Base-by-base conservation (phyloP, 2,113 vertebrate species). In the Ochotona curzoniae region DNA sequence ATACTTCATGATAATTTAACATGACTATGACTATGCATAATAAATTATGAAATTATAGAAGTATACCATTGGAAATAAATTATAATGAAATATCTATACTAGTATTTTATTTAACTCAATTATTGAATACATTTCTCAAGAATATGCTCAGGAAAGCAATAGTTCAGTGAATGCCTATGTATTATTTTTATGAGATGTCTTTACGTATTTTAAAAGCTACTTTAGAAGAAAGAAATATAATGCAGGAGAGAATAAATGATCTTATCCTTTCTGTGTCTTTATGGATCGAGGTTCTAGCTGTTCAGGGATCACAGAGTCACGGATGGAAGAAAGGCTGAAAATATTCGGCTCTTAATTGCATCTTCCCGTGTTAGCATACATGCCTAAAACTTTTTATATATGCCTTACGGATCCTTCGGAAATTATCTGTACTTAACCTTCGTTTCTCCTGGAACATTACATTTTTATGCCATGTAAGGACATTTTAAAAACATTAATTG, bases 1-100 rank as follows among this genome's bases (percentile, higher is more conserved):
- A 94, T 44, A 89, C 57, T 92, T 92, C 51, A 11, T 20, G 71
- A 91, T 94, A 71, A 70, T 74, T 95, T 96, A 93, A 79, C 67
- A 94, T 95, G 64, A 94, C 93, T 89, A 35, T 83, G 96, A 92
- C 81, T n/a, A 83, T 96, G 95, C 95, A 94, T 94, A 54, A 9
- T 90, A 32, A 57, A 35, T 90, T 91, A 12, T 30, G 70, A 93
- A 38, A 85, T 57, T 94, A 95, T 92, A 92, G 90, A 80, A 9
- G 35, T 44, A 57, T 49, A 84, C 15, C 87, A 30, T 18, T 21
- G 63, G 49, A 74, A 96, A 75, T 57, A 80, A 93, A 87, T 88
- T 61, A 51, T 92, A 89, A 87, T 83, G 30, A 82, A 81, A 90
- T 75, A 30, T 78, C 32, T 32, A 83, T 86, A 18, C 17, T 69